Evolutionary conservation across 2,888 invertebrate genomes (phyloP), one percentile per base, ranked within the genome.

Genomic region (Molorchus minor): DNA sequence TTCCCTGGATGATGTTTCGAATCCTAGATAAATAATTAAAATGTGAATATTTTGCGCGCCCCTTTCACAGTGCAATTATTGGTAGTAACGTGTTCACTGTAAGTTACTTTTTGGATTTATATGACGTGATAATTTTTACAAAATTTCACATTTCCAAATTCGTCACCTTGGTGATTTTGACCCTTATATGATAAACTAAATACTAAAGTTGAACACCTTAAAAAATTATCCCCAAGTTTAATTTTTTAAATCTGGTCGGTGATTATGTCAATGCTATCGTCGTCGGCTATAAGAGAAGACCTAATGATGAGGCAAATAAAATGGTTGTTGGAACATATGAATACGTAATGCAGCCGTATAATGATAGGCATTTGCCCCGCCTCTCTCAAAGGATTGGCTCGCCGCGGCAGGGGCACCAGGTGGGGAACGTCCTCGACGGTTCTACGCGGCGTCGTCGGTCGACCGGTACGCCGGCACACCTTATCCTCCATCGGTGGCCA

Each of bases 301-400:
- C 41, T 52, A 41, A 52, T 52, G 52, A 52, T 52, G 52, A 38
- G 40, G 52, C 52, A 41, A 52, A 52, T 52, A 52, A 52, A 52
- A 52, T 52, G 52, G 52, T 52, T 36, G 40, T 40, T 40, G 52
- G 40, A 52, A 52, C 41, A 52, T 73, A 76, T 74, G 76, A 77
- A 77, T 77, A 75, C 68, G 71, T 75, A 75, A 73, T 70, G 67
- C 60, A 56, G 55, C 59, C 40, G 55, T 63, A 53, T 66, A 63
- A 65, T 65, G 63, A 67, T 61, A 62, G 46, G 44, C 58, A 58
- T 57, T n/a, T 45, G 63, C 63, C 53, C 72, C 72, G 72, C 74
- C 72, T 63, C 63, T 64, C 43, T 54, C 56, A 61, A 64, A 66
- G 63, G 66, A 71, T 67, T 70, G 69, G 66, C 63, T 66, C 67